Evolutionary conservation across 2,113 vertebrate genomes (phyloP).

Genomic region (Gambusia holbrooki): DNA sequence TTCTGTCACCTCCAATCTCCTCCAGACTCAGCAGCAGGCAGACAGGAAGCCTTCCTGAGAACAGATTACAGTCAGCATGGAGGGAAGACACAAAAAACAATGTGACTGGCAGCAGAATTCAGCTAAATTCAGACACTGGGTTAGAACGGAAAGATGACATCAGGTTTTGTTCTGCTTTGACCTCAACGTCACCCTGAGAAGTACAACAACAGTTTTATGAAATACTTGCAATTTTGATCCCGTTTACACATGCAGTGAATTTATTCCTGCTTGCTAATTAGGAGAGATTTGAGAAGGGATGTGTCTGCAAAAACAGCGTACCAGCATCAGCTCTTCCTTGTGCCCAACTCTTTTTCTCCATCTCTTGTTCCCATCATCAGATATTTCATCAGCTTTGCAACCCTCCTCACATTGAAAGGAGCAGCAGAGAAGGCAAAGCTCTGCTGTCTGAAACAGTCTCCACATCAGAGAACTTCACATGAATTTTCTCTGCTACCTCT

Average conservation of each 20-base stretch:
- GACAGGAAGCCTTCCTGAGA: conserved; percentile 51
- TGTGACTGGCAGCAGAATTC: conserved; percentile 26
- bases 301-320: conserved; percentile 13
- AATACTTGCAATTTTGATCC: conserved; percentile 19
- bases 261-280: conserved; percentile 45
- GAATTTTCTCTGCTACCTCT: conserved; percentile 44
- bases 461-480: conserved; percentile 24
- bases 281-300: conserved; percentile 24
- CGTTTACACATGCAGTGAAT: background rate
- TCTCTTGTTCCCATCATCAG: conserved; percentile 25
- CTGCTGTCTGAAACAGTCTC: conserved; percentile 30
- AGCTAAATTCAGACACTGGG: conserved; percentile 60
- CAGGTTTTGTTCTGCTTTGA: conserved; percentile 49
- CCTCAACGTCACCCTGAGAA: conserved; percentile 31
- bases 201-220: conserved; percentile 14
- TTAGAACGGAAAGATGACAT: conserved; percentile 43
- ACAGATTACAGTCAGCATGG: conserved; percentile 64
- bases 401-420: conserved; percentile 32
- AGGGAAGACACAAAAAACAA: conserved; percentile 25
- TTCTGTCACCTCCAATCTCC: conserved; percentile 73
- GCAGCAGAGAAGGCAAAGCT: conserved; percentile 5
- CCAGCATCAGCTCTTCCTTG: conserved; percentile 1
- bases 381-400: conserved; percentile 48
- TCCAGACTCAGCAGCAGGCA: conserved; percentile 58
- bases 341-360: conserved; percentile 16